phyloP scores from a whole-genome alignment of 2,113 vertebrate genomes.

The Girardinichthys multiradiatus region DNA sequence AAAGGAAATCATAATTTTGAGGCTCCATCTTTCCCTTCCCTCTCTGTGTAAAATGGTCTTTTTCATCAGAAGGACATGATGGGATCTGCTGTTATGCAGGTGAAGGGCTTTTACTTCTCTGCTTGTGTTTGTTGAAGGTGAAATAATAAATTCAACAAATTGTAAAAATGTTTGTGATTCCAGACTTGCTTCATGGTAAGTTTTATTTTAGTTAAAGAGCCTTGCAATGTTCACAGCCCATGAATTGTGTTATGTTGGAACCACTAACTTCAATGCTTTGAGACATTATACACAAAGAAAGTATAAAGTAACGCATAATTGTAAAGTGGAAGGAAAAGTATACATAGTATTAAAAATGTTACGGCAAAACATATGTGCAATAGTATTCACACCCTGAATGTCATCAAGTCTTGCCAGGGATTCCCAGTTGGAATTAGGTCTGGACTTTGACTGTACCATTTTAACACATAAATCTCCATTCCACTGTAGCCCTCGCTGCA shows the following conservation, averaged over 20 bases:
- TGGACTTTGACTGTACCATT: background rate
- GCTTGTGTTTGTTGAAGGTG: constrained; percentile 8
- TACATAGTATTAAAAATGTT: no score
- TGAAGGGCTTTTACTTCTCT: constrained; percentile 45
- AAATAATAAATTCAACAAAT: background rate
- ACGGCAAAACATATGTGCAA: no score
- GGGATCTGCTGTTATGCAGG: constrained; percentile 44
- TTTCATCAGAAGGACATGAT: constrained; percentile 35
- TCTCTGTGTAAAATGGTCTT: constrained; percentile 14
- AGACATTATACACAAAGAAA: no score
- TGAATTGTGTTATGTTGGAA: background rate
- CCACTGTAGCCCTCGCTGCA: no score
- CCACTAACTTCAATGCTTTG: background rate
- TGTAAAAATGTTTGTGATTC: background rate
- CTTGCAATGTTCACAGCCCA: background rate
- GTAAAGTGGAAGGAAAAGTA: background rate
- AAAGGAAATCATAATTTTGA: constrained; percentile 29
- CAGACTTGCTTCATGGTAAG: background rate
- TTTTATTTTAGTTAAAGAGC: background rate
- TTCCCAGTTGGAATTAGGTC: background rate
- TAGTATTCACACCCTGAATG: no score
- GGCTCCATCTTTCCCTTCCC: constrained; percentile 1
- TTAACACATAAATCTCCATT: background rate
- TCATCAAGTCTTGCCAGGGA: no score
- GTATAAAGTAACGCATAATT: background rate